Evolutionary conservation across 2,888 invertebrate genomes (phyloP).

Genomic region (Dicycla oo): DNA sequence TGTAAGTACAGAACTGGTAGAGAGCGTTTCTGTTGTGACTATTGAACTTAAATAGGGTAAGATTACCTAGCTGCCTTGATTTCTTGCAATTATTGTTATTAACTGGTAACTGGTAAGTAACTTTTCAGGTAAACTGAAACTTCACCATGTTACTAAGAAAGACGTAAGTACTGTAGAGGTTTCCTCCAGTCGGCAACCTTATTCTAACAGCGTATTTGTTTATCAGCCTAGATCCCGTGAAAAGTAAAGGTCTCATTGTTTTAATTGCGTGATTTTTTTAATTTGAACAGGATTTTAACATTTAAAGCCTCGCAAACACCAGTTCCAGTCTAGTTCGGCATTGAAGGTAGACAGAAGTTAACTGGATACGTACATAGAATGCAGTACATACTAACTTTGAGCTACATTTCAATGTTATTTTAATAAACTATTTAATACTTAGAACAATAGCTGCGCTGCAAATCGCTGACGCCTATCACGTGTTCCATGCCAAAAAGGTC

Average conservation of each 20-base stretch:
- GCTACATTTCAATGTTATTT: neutral
- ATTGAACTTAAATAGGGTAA: neutral
- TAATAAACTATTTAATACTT: neutral
- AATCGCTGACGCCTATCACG: conserved; percentile 39
- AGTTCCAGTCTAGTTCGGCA: neutral
- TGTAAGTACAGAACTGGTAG: conserved; percentile 22
- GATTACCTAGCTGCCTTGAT: neutral
- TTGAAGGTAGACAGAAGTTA: neutral
- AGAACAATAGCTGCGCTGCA: neutral
- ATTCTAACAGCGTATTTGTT: too few species aligned
- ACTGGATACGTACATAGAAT: too few species aligned
- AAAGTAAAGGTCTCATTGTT: too few species aligned
- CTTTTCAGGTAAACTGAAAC: neutral
- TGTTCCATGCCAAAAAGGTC: conserved; percentile 57
- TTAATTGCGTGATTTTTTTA: neutral
- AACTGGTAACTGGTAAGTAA: too few species aligned
- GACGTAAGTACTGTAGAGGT: too few species aligned
- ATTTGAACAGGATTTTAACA: neutral
- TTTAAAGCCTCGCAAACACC: neutral
- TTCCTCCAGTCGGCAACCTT: too few species aligned
- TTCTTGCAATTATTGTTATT: neutral
- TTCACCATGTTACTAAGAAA: neutral
- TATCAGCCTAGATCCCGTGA: too few species aligned
- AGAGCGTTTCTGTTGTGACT: neutral
- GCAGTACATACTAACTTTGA: neutral